These are phyloP conservation scores for Calephelis virginiensis DNA, from an alignment of 1,140 invertebrate genomes.

Conservation along the genomic window DNA sequence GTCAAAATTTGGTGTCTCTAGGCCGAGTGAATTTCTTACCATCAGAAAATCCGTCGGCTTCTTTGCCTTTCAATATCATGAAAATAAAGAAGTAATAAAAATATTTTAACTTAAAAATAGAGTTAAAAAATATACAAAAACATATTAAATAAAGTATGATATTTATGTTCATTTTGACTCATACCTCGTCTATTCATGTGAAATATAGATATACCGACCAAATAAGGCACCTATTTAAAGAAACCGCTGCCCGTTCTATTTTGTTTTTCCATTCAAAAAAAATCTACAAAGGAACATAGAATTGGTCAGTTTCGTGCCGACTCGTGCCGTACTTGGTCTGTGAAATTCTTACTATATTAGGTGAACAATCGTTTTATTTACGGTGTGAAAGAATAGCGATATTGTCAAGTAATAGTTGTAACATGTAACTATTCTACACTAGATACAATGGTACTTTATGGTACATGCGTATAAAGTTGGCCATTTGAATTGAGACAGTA, in stretches of 20 bases:
- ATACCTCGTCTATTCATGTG: neutral
- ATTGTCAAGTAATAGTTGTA: conserved; percentile 26
- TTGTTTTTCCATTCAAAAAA: conserved; percentile 16
- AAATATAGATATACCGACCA: neutral
- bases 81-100: too few relatives aligned
- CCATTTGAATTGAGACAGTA: too few relatives aligned
- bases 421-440: neutral
- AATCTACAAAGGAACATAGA: conserved; percentile 3
- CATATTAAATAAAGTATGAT: too few relatives aligned
- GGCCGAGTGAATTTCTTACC: too few relatives aligned
- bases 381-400: conserved; percentile 25
- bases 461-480: neutral
- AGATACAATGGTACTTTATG: neutral
- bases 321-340: conserved; percentile 12
- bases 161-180: neutral
- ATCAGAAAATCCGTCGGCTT: too few relatives aligned
- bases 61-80: too few relatives aligned
- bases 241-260: neutral
- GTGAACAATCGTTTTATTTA: conserved; percentile 33
- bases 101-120: too few relatives aligned
- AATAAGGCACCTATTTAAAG: conserved; percentile 3
- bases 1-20: too few relatives aligned
- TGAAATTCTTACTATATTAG: conserved; percentile 8
- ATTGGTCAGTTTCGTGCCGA: neutral
- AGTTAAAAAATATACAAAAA: too few relatives aligned